phyloP scores from a whole-genome alignment of 2,113 vertebrate genomes.

The Turdus rufiventris region DNA sequence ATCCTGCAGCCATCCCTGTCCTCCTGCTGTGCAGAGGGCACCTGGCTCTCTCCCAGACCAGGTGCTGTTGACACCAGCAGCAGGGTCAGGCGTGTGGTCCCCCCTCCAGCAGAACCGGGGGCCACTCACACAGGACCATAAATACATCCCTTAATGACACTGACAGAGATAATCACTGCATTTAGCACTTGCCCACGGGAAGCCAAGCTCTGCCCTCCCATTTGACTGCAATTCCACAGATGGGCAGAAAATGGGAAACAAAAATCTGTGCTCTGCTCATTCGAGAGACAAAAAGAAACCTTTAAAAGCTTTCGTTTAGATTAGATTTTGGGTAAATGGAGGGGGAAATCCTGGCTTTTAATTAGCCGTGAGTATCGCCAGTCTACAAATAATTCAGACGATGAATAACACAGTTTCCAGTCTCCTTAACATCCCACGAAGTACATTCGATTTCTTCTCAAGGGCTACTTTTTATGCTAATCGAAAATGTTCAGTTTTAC shows the following conservation, averaged over 20 bases:
- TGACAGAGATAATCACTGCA: neutral
- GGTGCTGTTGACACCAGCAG: neutral
- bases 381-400: neutral
- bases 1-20: neutral
- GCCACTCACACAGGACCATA: neutral
- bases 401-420: neutral
- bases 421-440: rapidly evolving
- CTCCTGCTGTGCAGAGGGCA: too few relatives aligned
- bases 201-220: neutral
- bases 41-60: neutral
- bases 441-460: neutral
- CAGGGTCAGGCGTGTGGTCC: neutral
- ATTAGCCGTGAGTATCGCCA: neutral
- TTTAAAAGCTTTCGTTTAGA: neutral
- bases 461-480: neutral
- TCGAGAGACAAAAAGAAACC: neutral
- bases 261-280: neutral
- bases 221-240: neutral
- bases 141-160: neutral
- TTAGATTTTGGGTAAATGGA: neutral
- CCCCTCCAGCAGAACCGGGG: neutral
- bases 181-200: neutral
- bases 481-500: rapidly evolving
- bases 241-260: neutral
- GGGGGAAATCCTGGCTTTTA: neutral